Percentiles rank a stretch among this genome's conserved stretches.
These are phyloP conservation scores for Phaethornis superciliosus DNA, from an alignment of 2,113 vertebrate species.

Conservation along the genomic window DNA sequence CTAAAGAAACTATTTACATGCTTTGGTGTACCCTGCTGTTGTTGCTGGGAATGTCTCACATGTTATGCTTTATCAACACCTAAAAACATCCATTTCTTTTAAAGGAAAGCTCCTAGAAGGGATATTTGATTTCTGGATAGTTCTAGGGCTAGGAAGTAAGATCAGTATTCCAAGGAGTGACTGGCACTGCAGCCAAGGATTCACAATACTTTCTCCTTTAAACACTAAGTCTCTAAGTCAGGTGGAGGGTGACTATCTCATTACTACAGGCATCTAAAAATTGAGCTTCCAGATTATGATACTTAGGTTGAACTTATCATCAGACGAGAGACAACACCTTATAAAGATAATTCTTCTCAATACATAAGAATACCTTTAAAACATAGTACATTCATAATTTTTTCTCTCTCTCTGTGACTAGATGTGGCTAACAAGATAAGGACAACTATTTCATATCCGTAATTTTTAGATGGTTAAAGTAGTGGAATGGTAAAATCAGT, in stretches of 20 bases:
- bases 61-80: background rate
- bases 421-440: background rate
- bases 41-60: background rate
- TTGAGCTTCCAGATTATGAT: background rate
- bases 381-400: background rate
- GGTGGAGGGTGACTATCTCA: background rate
- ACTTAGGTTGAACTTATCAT: background rate
- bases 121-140: background rate
- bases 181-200: background rate
- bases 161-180: background rate
- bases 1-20: background rate
- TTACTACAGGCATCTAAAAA: background rate
- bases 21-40: background rate
- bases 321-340: background rate
- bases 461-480: background rate
- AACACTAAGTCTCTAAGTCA: background rate
- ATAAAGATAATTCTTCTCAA: background rate
- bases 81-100: background rate
- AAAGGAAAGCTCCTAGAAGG: background rate
- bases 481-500: background rate
- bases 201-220: background rate
- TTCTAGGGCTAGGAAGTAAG: background rate
- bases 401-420: background rate
- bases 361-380: background rate
- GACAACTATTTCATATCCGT: background rate